Evolutionary conservation across 2,797 vertebrate genomes (phyloP), one percentile per base, ranked within the genome.

Genomic region (Amphiprion clarkii): DNA sequence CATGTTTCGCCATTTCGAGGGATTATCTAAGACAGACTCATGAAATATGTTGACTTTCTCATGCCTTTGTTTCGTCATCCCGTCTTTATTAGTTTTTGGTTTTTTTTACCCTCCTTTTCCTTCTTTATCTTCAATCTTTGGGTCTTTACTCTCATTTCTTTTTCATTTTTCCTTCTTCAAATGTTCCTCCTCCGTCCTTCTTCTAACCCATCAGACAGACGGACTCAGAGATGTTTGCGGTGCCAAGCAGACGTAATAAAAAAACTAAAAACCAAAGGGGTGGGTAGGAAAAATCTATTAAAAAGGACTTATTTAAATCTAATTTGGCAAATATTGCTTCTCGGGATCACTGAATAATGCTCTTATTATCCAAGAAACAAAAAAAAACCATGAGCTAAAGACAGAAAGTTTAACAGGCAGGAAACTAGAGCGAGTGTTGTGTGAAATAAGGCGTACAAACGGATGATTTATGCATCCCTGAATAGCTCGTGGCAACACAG

Each of bases 231-330:
- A 87, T 84, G 78, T 79, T 86, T 88, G 70, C 21, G 66, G 84
- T 91, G 90, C 92, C 92, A 93, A 83, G 81, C 90, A 93, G 93
- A 93, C 92, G 87, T 92, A 91, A 93, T 93, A 89, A 88, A 93
- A 93, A 89, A 88, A 78, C 12, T 17, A 8, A 84, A 88, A 91
- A 89, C 72, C 55, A 19, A 74, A 88, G 85, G 70, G 76, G 67
- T 80, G 85, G 83, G 63, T 67, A 78, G 91, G 91, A 93, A 94
- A 42, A 94, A 93, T 87, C 82, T 83, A 83, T 85, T 92, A 91
- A 89, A 36, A 89, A 79, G 59, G 87, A 88, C 85, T 92, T 81
- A 88, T 91, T 92, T 77, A 82, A 75, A 82, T 87, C 72, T 91
- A 82, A 88, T 88, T 88, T 89, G 76, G 86, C 85, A 91, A 92